Evolutionary conservation across 2,797 vertebrate genomes (phyloP), one percentile per base, ranked within the genome.

Genomic region (Notolepis coatsorum): DNA sequence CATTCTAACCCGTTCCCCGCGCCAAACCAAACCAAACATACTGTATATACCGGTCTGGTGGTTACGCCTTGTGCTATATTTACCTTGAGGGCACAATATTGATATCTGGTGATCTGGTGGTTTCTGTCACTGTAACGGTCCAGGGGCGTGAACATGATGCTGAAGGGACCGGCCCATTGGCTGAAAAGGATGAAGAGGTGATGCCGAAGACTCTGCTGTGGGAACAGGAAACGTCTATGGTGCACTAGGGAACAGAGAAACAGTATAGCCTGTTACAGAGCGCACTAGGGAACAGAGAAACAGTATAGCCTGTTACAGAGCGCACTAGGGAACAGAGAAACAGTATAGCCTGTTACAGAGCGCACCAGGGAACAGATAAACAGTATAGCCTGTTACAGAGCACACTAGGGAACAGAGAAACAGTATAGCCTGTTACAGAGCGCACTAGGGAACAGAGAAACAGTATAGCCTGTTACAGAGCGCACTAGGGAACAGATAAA

Each of bases 101-200:
- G 97, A 63, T 98, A 99, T 95, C 97, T 94, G 46, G 97, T 98
- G 68, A 99, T 99, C 90, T 98, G 97, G 73, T 98, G 97, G 72
- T 99, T 99, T 73, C 97, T 92, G 68, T 98, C 96, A 65, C 97
- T 99, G 82, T 99, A 99, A 41, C 97, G 96, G 76, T 99, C 97
- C 84, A 99, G 86, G 0, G 97, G 96, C 0, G 97, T 99, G 80
- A 99, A 99, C 97, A 99, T 99, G 72, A 99, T 93, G 80, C 97
- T 99, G 92, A 99, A 99, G 13, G 97, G 97, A 6, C 97, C 97
- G 0, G 97, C 97, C 97, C 97, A 99, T 67, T 99, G 97, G 74
- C 97, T 99, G 83, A 98, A 99, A 66, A 99, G 91, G 86, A 99
- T 97, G 91, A 99, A 99, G 65, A 99, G 95, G 80, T 99, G 97